phyloP scores from a whole-genome alignment of 2,888 invertebrate species.

The Brachypalpus laphriformis region DNA sequence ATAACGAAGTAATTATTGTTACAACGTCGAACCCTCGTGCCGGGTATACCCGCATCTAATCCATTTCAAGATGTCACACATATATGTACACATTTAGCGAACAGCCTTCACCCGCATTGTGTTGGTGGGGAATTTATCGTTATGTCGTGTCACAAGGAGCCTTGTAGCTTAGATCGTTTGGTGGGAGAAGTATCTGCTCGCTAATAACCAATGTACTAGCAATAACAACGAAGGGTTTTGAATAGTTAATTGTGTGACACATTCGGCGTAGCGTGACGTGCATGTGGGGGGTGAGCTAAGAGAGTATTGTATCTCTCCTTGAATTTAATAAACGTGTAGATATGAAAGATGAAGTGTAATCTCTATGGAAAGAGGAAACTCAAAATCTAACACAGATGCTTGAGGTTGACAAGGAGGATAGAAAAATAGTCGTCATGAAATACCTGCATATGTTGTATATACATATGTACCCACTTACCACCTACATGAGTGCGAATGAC shows the following conservation, averaged over 20 bases:
- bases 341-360: slow-evolving; percentile 35
- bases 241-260: slow-evolving; percentile 68
- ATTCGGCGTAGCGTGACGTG: slow-evolving; percentile 35
- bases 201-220: slow-evolving; percentile 47
- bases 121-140: slow-evolving; percentile 29
- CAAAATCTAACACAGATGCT: slow-evolving; percentile 37
- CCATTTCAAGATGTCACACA: slow-evolving; percentile 53
- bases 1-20: slow-evolving; percentile 67
- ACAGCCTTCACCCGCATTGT: slow-evolving; percentile 30
- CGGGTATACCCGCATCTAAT: slow-evolving; percentile 9
- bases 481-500: slow-evolving; percentile 37
- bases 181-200: slow-evolving; percentile 24
- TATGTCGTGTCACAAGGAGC: slow-evolving; percentile 35
- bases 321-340: slow-evolving; percentile 66
- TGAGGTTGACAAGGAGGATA: slow-evolving; percentile 21
- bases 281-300: neutral
- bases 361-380: slow-evolving; percentile 30
- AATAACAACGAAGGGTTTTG: slow-evolving; percentile 57
- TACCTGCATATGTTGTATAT: too few relatives aligned
- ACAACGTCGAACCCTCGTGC: slow-evolving; percentile 12
- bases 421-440: neutral
- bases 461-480: neutral
- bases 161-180: slow-evolving; percentile 4
- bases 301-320: slow-evolving; percentile 12
- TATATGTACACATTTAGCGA: slow-evolving; percentile 10